Evolutionary conservation across 2,888 invertebrate genomes (phyloP).

Genomic region (Tinea trinotella): DNA sequence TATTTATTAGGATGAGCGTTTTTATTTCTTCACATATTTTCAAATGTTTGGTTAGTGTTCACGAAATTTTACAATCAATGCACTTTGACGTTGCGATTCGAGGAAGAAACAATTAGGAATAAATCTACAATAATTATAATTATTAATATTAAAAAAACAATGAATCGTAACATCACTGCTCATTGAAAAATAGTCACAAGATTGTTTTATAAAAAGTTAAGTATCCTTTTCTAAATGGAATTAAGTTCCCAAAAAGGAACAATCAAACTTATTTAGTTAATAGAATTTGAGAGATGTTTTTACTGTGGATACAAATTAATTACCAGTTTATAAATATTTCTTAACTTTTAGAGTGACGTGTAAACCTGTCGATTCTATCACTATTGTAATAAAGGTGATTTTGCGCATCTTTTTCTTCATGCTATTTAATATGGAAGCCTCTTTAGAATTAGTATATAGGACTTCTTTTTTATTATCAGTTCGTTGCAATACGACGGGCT

Average conservation of each 20-base stretch:
- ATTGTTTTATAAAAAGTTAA: background rate
- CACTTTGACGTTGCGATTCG: background rate
- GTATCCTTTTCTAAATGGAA: conserved; percentile 53
- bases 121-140: conserved; percentile 8
- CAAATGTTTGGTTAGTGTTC: conserved; percentile 47
- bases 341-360: conserved; percentile 50
- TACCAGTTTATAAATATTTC: conserved; percentile 47
- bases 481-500: background rate
- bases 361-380: conserved; percentile 46
- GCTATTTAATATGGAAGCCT: conserved; percentile 67
- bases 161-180: background rate
- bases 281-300: conserved; percentile 41
- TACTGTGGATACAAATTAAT: conserved; percentile 42
- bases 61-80: conserved; percentile 3
- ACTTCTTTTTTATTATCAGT: background rate
- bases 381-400: conserved; percentile 63
- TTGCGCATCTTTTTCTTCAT: conserved; percentile 61
- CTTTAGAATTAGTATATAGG: conserved; percentile 59
- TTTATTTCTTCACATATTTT: conserved; percentile 60
- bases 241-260: conserved; percentile 59
- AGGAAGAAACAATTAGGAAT: background rate
- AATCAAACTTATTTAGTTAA: conserved; percentile 18
- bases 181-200: conserved; percentile 9
- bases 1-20: conserved; percentile 10
- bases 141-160: background rate